Percentiles rank a stretch among this genome's conserved stretches.
phyloP scores from a whole-genome alignment of 1,140 invertebrate genomes.

The Anoplophora glabripennis region DNA sequence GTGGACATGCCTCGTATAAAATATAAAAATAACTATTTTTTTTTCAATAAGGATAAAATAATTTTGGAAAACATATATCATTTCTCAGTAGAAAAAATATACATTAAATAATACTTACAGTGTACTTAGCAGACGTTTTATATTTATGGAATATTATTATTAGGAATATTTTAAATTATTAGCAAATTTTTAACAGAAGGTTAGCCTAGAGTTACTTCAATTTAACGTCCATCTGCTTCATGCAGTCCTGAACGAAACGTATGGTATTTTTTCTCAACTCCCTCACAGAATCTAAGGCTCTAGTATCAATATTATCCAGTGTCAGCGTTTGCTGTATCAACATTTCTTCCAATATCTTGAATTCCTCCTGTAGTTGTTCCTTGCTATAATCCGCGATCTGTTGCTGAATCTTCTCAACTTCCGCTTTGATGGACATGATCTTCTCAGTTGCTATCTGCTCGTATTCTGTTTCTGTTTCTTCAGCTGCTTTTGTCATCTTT shows the following conservation, averaged over 20 bases:
- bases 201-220: constrained; percentile 1
- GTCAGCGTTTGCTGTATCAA: constrained; percentile 27
- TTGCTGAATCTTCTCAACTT: constrained; percentile 20
- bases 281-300: constrained; percentile 13
- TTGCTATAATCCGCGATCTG: constrained; percentile 11
- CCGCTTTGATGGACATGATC: constrained; percentile 20
- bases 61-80: no score
- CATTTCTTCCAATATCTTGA: constrained; percentile 24
- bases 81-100: no score
- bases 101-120: no score
- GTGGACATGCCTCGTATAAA: no score
- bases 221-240: constrained; percentile 30
- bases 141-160: no score
- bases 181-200: no score
- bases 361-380: constrained; percentile 12
- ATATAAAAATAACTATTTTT: no score
- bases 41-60: no score
- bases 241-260: constrained; percentile 28
- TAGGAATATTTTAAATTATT: no score
- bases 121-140: no score
- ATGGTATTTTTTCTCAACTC: constrained; percentile 27
- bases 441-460: constrained; percentile 7
- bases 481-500: constrained; percentile 2
- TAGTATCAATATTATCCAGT: constrained; percentile 30
- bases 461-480: constrained; percentile 7